phyloP scores from a whole-genome alignment of 2,888 invertebrate species.

The Andricus curvator region DNA sequence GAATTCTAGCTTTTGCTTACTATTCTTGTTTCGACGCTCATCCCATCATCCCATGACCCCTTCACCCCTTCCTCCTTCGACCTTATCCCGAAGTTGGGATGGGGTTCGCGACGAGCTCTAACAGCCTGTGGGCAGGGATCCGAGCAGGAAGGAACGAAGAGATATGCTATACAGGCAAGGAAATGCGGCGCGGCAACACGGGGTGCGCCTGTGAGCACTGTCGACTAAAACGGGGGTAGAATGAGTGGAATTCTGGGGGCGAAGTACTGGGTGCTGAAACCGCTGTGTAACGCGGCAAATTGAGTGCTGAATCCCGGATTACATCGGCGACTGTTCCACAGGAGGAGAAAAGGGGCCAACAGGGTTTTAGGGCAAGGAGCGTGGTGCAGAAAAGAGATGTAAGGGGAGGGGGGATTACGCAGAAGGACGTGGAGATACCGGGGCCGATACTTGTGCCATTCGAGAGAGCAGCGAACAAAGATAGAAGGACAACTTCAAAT shows the following conservation, averaged over 20 bases:
- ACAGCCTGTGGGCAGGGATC: slow-evolving; percentile 41
- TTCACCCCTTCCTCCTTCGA: neutral
- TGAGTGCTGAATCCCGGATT: slow-evolving; percentile 78
- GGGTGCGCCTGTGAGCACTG: slow-evolving; percentile 49
- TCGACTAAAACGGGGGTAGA: slow-evolving; percentile 41
- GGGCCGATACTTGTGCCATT: neutral
- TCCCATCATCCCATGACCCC: neutral
- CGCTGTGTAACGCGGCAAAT: slow-evolving; percentile 72
- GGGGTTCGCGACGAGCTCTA: slow-evolving; percentile 28
- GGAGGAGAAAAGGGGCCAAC: slow-evolving; percentile 48
- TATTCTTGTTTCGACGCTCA: slow-evolving; percentile 28
- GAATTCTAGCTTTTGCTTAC: neutral
- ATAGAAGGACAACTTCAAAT: slow-evolving; percentile 45
- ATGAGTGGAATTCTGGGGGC: slow-evolving; percentile 42
- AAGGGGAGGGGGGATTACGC: slow-evolving; percentile 51
- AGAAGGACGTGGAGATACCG: slow-evolving; percentile 38
- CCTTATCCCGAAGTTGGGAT: slow-evolving; percentile 20
- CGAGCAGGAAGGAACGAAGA: slow-evolving; percentile 36
- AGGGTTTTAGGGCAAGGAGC: slow-evolving; percentile 42
- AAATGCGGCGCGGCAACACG: slow-evolving; percentile 56
- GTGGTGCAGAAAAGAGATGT: slow-evolving; percentile 51
- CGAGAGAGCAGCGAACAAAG: slow-evolving; percentile 48
- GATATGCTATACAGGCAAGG: slow-evolving; percentile 50
- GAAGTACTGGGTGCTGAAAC: slow-evolving; percentile 54
- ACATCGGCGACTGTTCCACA: slow-evolving; percentile 63